Percentiles rank a stretch among this genome's conserved stretches.
Conservation (phyloP, 35 echinoderm and acorn worm species). For the Strongylocentrotus purpuratus region DNA sequence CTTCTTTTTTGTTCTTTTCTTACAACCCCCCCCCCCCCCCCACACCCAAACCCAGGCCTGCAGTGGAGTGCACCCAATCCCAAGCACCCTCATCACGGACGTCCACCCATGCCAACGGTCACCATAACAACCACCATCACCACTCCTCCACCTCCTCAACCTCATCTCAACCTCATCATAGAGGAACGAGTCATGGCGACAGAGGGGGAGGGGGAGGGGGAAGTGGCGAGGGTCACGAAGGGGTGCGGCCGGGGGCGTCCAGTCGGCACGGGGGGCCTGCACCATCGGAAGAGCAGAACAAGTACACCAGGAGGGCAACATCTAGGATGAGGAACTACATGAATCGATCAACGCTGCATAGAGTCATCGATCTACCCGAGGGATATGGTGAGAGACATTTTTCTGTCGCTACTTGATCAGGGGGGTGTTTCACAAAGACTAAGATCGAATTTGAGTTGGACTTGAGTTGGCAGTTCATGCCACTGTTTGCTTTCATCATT, state of each 20-base stretch:
- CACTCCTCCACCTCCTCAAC: not conserved
- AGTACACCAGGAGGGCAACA: conserved; percentile 66
- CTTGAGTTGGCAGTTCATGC: too few species aligned
- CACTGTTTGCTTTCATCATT: too few species aligned
- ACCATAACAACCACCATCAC: conserved; percentile 50
- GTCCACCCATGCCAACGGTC: conserved; percentile 37
- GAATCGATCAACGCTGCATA: conserved; percentile 92
- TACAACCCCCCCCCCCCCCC: too few species aligned
- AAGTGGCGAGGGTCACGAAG: conserved; percentile 41
- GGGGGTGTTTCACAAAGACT: too few species aligned
- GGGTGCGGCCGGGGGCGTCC: conserved; percentile 54
- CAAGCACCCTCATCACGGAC: conserved; percentile 33
- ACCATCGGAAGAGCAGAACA: conserved; percentile 53
- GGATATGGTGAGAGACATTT: conserved; percentile 76
- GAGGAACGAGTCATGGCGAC: not conserved
- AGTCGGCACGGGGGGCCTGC: conserved; percentile 24
- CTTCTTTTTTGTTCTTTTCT: not conserved
- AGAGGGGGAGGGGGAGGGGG: conserved; percentile 21
- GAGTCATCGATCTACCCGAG: conserved; percentile 87
- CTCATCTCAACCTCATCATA: conserved; percentile 1
- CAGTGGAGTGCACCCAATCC: conserved; percentile 58
- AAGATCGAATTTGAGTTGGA: too few species aligned
- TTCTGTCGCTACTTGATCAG: too few species aligned
- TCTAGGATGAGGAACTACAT: conserved; percentile 92
- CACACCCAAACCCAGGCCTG: conserved; percentile 43